These are phyloP conservation scores for Saccostrea glomerata DNA, from an alignment of 1,140 invertebrate species.

Conservation along the genomic window DNA sequence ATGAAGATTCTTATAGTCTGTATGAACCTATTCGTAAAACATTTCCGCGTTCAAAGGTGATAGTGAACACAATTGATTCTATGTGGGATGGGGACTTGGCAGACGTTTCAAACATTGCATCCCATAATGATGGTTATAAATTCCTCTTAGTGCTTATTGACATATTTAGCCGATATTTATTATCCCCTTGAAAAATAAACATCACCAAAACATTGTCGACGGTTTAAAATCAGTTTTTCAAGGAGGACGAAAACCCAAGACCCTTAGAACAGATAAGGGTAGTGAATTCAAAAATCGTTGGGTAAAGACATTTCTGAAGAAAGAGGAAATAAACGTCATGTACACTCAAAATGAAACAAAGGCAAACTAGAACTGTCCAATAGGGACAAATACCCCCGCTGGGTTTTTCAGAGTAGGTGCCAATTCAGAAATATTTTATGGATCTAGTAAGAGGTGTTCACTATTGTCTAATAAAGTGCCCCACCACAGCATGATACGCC, in stretches of 20 bases:
- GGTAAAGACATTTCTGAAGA: background rate
- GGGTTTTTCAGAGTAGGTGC: too few species aligned
- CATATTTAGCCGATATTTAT: slow-evolving; percentile 35
- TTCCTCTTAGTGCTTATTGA: slow-evolving; percentile 41
- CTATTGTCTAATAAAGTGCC: too few species aligned
- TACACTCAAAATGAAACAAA: slow-evolving; percentile 17
- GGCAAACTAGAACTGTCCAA: too few species aligned
- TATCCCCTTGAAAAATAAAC: slow-evolving; percentile 24
- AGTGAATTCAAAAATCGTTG: background rate
- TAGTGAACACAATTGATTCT: background rate
- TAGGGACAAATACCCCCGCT: too few species aligned
- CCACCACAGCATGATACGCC: too few species aligned
- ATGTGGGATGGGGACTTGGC: slow-evolving; percentile 41
- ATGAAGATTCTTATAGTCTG: slow-evolving; percentile 40
- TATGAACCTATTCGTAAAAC: slow-evolving; percentile 13
- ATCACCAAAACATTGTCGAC: background rate
- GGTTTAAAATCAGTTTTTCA: background rate
- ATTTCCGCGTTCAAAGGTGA: background rate
- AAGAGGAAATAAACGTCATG: background rate
- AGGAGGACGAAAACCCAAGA: background rate
- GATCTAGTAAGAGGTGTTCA: too few species aligned
- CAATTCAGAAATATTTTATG: too few species aligned
- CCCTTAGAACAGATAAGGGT: background rate
- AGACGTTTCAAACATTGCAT: background rate
- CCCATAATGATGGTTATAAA: slow-evolving; percentile 7